Percentiles rank a stretch among this genome's conserved stretches.
Evolutionary conservation across 2,797 vertebrate species (phyloP).

Genomic region (Gymnodraco acuticeps): DNA sequence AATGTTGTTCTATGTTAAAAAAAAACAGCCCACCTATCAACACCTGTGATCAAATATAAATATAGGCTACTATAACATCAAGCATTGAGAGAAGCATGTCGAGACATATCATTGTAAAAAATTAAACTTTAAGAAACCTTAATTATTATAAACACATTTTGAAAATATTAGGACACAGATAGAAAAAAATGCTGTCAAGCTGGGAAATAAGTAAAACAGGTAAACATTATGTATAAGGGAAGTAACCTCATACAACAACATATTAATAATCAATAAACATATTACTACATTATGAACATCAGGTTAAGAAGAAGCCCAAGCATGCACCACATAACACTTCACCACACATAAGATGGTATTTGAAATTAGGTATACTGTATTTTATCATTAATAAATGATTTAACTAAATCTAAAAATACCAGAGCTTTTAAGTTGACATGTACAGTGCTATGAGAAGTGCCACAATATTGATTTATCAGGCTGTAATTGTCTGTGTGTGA

Average conservation of each 20-base stretch:
- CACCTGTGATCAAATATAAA: background rate
- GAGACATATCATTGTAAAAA: background rate
- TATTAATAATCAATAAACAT: too few species aligned
- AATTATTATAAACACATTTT: too few species aligned
- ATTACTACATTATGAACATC: background rate
- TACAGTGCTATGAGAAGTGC: background rate
- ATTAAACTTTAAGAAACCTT: too few species aligned
- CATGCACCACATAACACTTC: background rate
- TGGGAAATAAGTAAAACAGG: background rate
- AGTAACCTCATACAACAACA: background rate
- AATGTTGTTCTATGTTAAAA: background rate
- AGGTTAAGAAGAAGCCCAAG: background rate
- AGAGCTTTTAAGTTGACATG: background rate
- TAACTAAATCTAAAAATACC: background rate
- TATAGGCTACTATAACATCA: background rate
- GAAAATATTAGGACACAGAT: background rate
- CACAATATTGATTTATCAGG: background rate
- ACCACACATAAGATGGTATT: background rate
- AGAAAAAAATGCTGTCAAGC: background rate
- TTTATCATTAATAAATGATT: background rate
- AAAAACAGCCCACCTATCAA: background rate
- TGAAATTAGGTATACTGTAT: background rate
- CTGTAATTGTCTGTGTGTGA: conserved; percentile 18
- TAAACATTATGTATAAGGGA: background rate
- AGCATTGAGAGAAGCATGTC: background rate